Evolutionary conservation across 2,888 invertebrate species (phyloP), one percentile per base, ranked within the genome.

Genomic region (Buathra laborator): DNA sequence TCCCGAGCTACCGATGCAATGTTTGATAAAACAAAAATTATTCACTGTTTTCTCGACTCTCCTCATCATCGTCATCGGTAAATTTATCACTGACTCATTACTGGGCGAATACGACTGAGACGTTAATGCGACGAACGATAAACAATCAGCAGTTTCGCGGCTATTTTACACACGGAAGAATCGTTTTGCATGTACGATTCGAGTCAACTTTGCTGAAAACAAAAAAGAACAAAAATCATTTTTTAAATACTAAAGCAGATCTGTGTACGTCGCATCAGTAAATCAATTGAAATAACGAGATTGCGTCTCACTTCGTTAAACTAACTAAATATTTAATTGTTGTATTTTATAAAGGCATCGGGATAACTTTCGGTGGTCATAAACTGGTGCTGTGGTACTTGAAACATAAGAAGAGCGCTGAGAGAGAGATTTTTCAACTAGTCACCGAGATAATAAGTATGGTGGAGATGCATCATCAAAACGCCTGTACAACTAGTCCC

Each of bases 1-100:
- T 87, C 96, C 96, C 0, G 95, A 95, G 4, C 94, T 96, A 68
- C 96, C 96, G 1, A 94, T 96, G 89, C 95, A 95, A 66, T 96
- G 96, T 91, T 94, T 95, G 51, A 91, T 96, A 79, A 94, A 95
- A 83, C 95, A 96, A 90, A 95, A 95, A 77, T 92, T 96, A 37
- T 95, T 95, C 88, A 95, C 95, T 0, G 86, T 94, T 19, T 94
- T 94, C 92, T 84, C 96, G 90, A 87, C 93, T 2, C 88, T 95
- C 1, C 90, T 94, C 37, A 86, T 95, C 29, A 85, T 94, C 64
- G 90, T 91, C 67, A 93, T 95, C 29, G 94, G 94, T 94, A 94
- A 94, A 92, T 92, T 91, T 90, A 85, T 93, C 81, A 92, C 92
- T 88, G 91, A 93, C 79, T 89, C 89, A 86, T 89, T 92, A 90